phyloP scores from a whole-genome alignment of 2,113 vertebrate species.

The Isichthys henryi region DNA sequence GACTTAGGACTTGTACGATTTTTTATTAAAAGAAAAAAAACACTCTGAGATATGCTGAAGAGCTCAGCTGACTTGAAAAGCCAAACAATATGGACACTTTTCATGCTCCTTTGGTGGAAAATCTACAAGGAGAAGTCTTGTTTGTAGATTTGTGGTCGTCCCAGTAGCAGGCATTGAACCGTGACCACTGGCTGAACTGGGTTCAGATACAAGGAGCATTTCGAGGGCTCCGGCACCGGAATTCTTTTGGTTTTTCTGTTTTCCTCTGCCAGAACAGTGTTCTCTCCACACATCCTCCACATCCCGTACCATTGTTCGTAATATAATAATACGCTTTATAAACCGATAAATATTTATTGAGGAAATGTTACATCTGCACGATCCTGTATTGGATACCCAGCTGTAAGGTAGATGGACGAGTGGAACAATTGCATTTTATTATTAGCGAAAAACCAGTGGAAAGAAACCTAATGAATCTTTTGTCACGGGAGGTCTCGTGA shows the following conservation, averaged over 20 bases:
- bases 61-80: not conserved
- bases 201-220: not conserved
- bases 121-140: not conserved
- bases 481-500: not conserved
- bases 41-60: not conserved
- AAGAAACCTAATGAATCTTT: not conserved
- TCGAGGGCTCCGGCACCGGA: not conserved
- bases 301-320: not conserved
- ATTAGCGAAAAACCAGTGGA: too few relatives aligned
- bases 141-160: not conserved
- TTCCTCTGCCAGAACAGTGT: slow-evolving; percentile 49
- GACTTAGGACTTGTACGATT: not conserved
- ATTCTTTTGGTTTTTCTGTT: not conserved
- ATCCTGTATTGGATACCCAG: not conserved
- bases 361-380: not conserved
- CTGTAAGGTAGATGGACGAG: not conserved
- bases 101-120: not conserved
- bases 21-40: not conserved
- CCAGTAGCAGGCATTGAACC: slow-evolving; percentile 1
- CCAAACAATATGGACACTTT: not conserved
- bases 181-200: slow-evolving; percentile 10
- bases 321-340: not conserved
- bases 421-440: not conserved
- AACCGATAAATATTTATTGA: slow-evolving; percentile 2
- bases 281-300: slow-evolving; percentile 20